A percentile compares a stretch with the other conserved stretches of the same genome.
Evolutionary conservation across 2,888 invertebrate genomes (phyloP).

Genomic region (Parnassius glacialis): DNA sequence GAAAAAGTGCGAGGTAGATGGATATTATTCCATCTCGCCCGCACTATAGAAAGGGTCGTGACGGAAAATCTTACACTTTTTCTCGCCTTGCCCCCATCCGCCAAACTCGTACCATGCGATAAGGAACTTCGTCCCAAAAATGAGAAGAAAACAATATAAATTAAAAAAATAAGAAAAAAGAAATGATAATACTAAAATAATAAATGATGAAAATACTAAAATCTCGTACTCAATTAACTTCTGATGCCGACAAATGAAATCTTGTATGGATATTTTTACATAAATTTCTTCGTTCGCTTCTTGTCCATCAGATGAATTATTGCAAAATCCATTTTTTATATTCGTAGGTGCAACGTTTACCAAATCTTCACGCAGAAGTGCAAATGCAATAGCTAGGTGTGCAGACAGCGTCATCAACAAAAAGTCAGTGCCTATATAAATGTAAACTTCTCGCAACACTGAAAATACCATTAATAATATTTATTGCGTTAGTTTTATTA

Average conservation of each 20-base stretch:
- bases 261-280: conserved; percentile 32
- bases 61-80: too few relatives aligned
- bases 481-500: too few relatives aligned
- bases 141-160: too few relatives aligned
- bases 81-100: too few relatives aligned
- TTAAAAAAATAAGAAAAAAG: neutral
- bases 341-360: conserved; percentile 32
- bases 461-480: conserved; percentile 30
- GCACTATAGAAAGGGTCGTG: too few relatives aligned
- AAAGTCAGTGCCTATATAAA: conserved; percentile 49
- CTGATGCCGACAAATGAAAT: conserved; percentile 48
- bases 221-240: conserved; percentile 45
- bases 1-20: too few relatives aligned
- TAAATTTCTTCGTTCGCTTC: conserved; percentile 1
- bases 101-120: too few relatives aligned
- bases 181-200: conserved; percentile 25
- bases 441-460: conserved; percentile 46
- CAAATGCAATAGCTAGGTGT: conserved; percentile 49
- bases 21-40: too few relatives aligned
- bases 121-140: too few relatives aligned
- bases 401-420: conserved; percentile 50
- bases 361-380: conserved; percentile 51
- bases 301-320: conserved; percentile 2
- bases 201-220: conserved; percentile 24
- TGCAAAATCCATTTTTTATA: conserved; percentile 14